Conservation (phyloP, 1,140 invertebrate genomes). For the Physella acuta region DNA sequence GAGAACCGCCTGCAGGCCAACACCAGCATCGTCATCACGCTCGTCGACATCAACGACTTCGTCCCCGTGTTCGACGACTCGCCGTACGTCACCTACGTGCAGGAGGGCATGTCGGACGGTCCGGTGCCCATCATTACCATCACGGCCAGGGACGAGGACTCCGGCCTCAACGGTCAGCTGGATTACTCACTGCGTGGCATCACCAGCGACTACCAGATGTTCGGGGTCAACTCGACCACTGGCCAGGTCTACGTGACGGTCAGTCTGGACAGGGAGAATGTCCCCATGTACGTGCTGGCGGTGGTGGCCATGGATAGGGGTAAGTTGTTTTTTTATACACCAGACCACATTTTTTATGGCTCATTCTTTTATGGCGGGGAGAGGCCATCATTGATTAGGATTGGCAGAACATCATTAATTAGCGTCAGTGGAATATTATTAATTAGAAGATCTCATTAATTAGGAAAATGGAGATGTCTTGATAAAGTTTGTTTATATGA, state of each 20-base stretch:
- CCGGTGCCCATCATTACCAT: constrained; percentile 48
- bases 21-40: constrained; percentile 67
- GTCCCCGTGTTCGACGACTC: constrained; percentile 75
- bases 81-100: constrained; percentile 50
- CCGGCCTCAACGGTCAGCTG: constrained; percentile 37
- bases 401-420: too few species aligned
- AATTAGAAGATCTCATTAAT: too few species aligned
- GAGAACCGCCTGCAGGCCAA: constrained; percentile 67
- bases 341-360: too few species aligned
- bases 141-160: constrained; percentile 47
- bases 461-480: too few species aligned
- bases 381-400: too few species aligned
- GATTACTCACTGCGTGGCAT: constrained; percentile 43
- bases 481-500: too few species aligned
- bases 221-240: constrained; percentile 66
- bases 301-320: constrained; percentile 82
- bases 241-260: constrained; percentile 75
- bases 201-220: constrained; percentile 37
- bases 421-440: too few species aligned
- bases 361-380: too few species aligned
- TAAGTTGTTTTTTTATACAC: constrained; percentile 34
- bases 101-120: constrained; percentile 44
- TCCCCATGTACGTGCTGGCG: constrained; percentile 77
- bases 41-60: constrained; percentile 94
- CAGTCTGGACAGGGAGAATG: constrained; percentile 79